phyloP scores from a whole-genome alignment of 1,140 invertebrate species.

The Hyles euphorbiae region DNA sequence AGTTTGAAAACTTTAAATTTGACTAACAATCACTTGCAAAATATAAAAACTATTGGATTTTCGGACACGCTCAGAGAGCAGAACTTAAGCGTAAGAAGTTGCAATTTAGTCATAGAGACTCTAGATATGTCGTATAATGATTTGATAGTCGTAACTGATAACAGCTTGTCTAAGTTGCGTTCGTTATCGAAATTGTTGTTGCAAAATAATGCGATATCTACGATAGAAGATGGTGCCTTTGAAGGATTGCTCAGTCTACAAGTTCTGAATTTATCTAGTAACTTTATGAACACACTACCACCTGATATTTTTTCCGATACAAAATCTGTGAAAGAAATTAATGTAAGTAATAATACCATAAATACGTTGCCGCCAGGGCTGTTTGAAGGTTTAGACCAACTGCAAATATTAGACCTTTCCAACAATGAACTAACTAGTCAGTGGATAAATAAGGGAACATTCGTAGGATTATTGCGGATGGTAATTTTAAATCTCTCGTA shows the following conservation, averaged over 20 bases:
- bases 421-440: slow-evolving; percentile 85
- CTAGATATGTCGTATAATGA: slow-evolving; percentile 87
- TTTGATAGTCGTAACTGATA: slow-evolving; percentile 81
- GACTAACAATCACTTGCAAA: slow-evolving; percentile 86
- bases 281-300: slow-evolving; percentile 83
- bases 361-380: slow-evolving; percentile 85
- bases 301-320: slow-evolving; percentile 84
- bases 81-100: slow-evolving; percentile 74
- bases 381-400: slow-evolving; percentile 83
- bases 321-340: slow-evolving; percentile 81
- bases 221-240: slow-evolving; percentile 83
- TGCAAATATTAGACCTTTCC: slow-evolving; percentile 86
- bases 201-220: slow-evolving; percentile 84
- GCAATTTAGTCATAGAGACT: slow-evolving; percentile 80
- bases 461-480: slow-evolving; percentile 82
- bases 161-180: slow-evolving; percentile 81
- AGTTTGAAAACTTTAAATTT: slow-evolving; percentile 83
- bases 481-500: slow-evolving; percentile 85
- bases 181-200: slow-evolving; percentile 80
- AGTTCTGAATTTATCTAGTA: slow-evolving; percentile 86
- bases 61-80: slow-evolving; percentile 77
- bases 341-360: slow-evolving; percentile 88
- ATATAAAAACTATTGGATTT: slow-evolving; percentile 83
- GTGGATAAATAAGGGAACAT: slow-evolving; percentile 87
- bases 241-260: slow-evolving; percentile 80